Conservation (phyloP, 2,113 vertebrate species). For the Poecilia latipinna region DNA sequence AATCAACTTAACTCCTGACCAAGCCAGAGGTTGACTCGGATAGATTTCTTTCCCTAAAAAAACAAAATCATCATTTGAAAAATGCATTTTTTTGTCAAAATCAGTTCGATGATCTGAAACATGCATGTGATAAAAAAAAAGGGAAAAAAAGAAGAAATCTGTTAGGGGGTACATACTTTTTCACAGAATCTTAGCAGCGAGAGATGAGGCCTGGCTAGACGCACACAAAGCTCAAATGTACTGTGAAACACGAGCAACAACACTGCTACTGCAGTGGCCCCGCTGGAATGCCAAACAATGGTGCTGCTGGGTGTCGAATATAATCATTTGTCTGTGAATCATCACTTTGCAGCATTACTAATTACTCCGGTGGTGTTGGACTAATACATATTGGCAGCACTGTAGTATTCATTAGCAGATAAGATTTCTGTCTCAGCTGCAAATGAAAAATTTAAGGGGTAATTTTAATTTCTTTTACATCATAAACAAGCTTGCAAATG, state of each 20-base stretch:
- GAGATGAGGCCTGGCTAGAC: slow-evolving; percentile 49
- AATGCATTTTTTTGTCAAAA: not conserved
- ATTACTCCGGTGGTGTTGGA: slow-evolving; percentile 61
- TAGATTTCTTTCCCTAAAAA: not conserved
- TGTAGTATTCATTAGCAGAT: slow-evolving; percentile 75
- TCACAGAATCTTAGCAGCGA: slow-evolving; percentile 56
- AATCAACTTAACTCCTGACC: not conserved
- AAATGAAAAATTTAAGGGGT: slow-evolving; percentile 60
- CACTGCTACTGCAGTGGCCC: slow-evolving; percentile 44
- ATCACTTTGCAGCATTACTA: slow-evolving; percentile 71
- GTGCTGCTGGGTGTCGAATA: slow-evolving; percentile 65
- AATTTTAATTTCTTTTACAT: slow-evolving; percentile 62
- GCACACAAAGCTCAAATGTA: slow-evolving; percentile 81
- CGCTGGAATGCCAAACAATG: slow-evolving; percentile 53
- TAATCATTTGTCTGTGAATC: slow-evolving; percentile 55
- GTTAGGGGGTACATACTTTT: not conserved
- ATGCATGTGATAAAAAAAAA: not conserved
- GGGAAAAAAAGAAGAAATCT: not conserved
- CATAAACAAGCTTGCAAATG: slow-evolving; percentile 46
- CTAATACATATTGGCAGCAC: slow-evolving; percentile 71
- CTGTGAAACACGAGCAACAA: slow-evolving; percentile 82
- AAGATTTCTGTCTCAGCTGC: slow-evolving; percentile 59
- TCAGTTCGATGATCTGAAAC: not conserved
- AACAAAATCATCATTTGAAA: not conserved
- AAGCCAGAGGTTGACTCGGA: not conserved